Conservation (phyloP, 1,140 invertebrate species). For the Drosophila micromelanica region DNA sequence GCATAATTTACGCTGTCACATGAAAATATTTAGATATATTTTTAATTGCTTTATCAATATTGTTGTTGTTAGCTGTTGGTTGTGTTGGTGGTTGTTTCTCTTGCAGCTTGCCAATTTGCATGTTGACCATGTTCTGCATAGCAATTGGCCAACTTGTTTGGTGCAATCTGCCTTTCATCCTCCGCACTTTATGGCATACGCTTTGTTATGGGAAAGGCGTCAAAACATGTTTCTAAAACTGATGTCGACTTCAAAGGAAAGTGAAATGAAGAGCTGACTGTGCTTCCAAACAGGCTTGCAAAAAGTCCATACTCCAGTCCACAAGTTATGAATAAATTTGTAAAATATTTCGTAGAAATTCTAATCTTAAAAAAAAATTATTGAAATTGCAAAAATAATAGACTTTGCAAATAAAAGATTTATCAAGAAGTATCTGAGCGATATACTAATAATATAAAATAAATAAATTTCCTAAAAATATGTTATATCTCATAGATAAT, state of each 20-base stretch:
- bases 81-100: background rate
- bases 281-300: too few species aligned
- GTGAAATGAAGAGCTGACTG: slow-evolving; percentile 18
- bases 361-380: too few species aligned
- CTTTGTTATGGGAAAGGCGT: slow-evolving; percentile 52
- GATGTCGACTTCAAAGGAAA: slow-evolving; percentile 43
- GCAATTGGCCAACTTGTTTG: slow-evolving; percentile 50
- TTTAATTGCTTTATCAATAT: slow-evolving; percentile 78
- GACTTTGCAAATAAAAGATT: too few species aligned
- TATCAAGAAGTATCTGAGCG: too few species aligned
- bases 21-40: slow-evolving; percentile 72
- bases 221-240: slow-evolving; percentile 60
- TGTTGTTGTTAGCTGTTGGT: slow-evolving; percentile 34
- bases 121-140: slow-evolving; percentile 67
- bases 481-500: too few species aligned
- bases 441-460: too few species aligned
- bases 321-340: too few species aligned
- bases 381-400: too few species aligned
- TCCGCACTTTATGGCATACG: slow-evolving; percentile 55
- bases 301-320: too few species aligned
- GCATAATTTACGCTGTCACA: slow-evolving; percentile 75
- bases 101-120: slow-evolving; percentile 51
- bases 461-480: too few species aligned
- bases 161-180: slow-evolving; percentile 39
- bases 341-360: too few species aligned